Evolutionary conservation across 2,888 invertebrate genomes (phyloP).

Genomic region (Leptopilina syphax): DNA sequence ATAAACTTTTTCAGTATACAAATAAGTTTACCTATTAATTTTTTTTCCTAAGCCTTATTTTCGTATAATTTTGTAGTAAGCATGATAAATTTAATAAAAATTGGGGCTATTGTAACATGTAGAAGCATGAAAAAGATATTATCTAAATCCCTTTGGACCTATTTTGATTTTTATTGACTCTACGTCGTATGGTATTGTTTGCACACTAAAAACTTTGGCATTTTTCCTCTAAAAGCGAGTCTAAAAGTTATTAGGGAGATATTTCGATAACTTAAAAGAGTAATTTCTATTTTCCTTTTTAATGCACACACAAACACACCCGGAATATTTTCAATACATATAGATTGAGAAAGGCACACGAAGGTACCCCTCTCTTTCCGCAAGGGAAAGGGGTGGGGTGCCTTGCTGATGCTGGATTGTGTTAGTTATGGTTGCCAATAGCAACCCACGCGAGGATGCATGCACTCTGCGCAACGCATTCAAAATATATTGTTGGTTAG

Average conservation of each 20-base stretch:
- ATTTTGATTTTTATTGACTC: not conserved
- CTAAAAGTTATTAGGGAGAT: not conserved
- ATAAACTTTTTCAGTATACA: no score
- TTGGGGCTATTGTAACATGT: not conserved
- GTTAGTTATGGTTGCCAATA: slow-evolving; percentile 71
- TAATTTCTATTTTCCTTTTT: slow-evolving; percentile 36
- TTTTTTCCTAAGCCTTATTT: no score
- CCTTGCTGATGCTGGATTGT: slow-evolving; percentile 57
- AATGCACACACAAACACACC: slow-evolving; percentile 44
- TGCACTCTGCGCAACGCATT: slow-evolving; percentile 58
- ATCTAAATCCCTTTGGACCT: not conserved
- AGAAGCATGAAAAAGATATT: not conserved
- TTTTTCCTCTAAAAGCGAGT: not conserved
- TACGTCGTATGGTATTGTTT: not conserved
- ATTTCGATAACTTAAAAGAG: not conserved
- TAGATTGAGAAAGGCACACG: slow-evolving; percentile 48
- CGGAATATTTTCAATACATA: slow-evolving; percentile 40
- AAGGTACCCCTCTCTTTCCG: slow-evolving; percentile 41
- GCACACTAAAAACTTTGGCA: not conserved
- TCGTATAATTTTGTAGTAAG: no score
- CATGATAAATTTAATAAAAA: no score
- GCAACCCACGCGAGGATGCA: slow-evolving; percentile 70
- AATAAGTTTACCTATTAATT: no score
- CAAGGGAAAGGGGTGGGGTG: slow-evolving; percentile 42
- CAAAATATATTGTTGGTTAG: slow-evolving; percentile 47